Evolutionary conservation across 2,888 invertebrate genomes (phyloP), one percentile per base, ranked within the genome.

Genomic region (Petrolisthes manimaculis): DNA sequence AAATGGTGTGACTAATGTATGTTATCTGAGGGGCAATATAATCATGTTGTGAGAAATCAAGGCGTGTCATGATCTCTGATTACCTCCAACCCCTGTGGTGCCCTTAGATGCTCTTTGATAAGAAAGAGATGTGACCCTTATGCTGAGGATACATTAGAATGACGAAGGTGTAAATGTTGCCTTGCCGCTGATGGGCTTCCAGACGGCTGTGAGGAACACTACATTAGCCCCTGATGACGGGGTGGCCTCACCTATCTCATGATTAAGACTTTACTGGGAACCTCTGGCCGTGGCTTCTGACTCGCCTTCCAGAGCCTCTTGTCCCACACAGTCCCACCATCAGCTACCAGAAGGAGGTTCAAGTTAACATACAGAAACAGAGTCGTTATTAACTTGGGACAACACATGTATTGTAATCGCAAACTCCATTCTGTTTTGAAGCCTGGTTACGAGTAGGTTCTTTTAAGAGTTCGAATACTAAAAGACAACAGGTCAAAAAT

Each of bases 201-300:
- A 84, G 21, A 55, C 56, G 56, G 6, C 54, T n/a, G 18, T 56
- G 9, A 55, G 84, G 77, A 84, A 61, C 84, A 75, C 75, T 75
- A 67, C 56, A 84, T 84, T 77, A 84, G 54, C 84, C 24, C 51
- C n/a, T 84, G 84, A 84, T 84, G 84, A 84, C 21, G 77, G 77
- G 84, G 55, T 75, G 55, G 61, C 54, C 56, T 55, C 54, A 75
- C 77, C 84, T 84, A 84, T 84, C 84, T 84, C 84, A 77, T 77
- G 75, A 84, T 84, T 84, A 84, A 55, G 54, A 84, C 56, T 24
- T 77, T 61, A 83, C 55, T 77, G 77, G 77, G 84, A 84, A 77
- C 84, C 75, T n/a, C 12, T 18, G 5, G 56, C 84, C 51, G 75
- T 84, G 56, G 75, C 84, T 84, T 75, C 77, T 56, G 69, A 51